Evolutionary conservation across 2,113 vertebrate genomes (phyloP).

Genomic region (Xenopus laevis): DNA sequence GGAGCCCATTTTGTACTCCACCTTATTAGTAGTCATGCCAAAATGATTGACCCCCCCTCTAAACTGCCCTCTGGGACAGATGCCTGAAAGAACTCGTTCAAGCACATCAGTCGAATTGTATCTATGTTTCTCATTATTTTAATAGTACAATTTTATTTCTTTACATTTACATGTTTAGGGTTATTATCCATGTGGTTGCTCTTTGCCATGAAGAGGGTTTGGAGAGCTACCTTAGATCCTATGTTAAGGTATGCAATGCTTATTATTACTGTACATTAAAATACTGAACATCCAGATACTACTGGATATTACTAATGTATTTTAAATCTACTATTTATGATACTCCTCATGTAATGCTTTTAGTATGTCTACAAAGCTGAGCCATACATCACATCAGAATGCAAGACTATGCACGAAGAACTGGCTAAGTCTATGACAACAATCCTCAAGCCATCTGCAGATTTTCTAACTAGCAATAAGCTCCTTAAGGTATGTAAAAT

Average conservation of each 20-base stretch:
- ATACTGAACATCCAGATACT: neutral
- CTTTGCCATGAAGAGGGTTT: conserved; percentile 96
- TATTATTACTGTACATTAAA: conserved; percentile 27
- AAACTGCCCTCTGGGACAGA: no score
- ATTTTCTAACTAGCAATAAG: conserved; percentile 97
- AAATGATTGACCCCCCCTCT: no score
- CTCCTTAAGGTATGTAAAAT: conserved; percentile 82
- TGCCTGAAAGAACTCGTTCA: no score
- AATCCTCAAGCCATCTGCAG: conserved; percentile 94
- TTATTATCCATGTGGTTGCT: conserved; percentile 94
- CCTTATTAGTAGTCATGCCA: no score
- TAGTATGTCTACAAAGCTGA: conserved; percentile 94
- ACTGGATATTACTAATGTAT: conserved; percentile 8
- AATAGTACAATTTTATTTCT: no score
- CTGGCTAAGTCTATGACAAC: conserved; percentile 93
- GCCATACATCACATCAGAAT: conserved; percentile 73
- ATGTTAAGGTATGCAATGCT: conserved; percentile 82
- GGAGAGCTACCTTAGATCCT: conserved; percentile 92
- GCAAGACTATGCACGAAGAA: conserved; percentile 88
- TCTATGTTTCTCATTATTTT: no score
- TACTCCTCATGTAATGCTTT: neutral
- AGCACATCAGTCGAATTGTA: no score
- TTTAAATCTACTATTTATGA: neutral
- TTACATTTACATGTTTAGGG: conserved; percentile 64
- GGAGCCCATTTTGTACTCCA: no score